These are phyloP conservation scores for Eubucco bourcierii DNA, from an alignment of 2,113 vertebrate genomes.

Conservation along the genomic window DNA sequence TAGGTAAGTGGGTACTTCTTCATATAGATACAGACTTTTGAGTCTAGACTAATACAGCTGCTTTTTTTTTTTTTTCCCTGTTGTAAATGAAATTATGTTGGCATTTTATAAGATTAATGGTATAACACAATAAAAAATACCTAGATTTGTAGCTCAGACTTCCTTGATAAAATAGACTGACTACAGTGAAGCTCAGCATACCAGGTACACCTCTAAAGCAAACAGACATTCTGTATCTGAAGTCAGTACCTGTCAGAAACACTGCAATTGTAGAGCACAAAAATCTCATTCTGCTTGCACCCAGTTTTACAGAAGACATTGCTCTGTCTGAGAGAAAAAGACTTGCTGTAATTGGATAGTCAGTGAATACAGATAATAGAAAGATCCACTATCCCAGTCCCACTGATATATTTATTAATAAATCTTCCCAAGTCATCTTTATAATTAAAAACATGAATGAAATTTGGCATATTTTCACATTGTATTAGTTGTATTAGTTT, in stretches of 20 bases:
- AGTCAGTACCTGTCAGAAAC: neutral
- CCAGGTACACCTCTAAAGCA: neutral
- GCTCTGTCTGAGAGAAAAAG: neutral
- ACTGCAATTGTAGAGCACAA: neutral
- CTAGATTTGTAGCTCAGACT: neutral
- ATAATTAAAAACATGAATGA: neutral
- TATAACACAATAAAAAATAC: neutral
- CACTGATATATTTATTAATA: neutral
- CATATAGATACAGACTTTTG: neutral
- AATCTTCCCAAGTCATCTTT: neutral
- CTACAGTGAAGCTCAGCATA: neutral
- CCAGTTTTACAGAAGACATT: neutral
- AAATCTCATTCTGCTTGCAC: neutral
- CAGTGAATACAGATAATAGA: neutral
- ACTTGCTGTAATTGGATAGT: neutral
- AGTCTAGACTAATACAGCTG: neutral
- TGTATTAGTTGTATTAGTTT: neutral
- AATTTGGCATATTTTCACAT: neutral
- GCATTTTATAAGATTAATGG: neutral
- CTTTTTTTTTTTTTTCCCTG: neutral
- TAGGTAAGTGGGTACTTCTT: neutral
- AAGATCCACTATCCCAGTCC: neutral
- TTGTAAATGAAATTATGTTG: slow-evolving; percentile 1
- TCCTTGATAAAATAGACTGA: neutral
- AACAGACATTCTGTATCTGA: neutral